Base-by-base conservation (phyloP, 2,888 invertebrate genomes). In the Heliconius sara region DNA sequence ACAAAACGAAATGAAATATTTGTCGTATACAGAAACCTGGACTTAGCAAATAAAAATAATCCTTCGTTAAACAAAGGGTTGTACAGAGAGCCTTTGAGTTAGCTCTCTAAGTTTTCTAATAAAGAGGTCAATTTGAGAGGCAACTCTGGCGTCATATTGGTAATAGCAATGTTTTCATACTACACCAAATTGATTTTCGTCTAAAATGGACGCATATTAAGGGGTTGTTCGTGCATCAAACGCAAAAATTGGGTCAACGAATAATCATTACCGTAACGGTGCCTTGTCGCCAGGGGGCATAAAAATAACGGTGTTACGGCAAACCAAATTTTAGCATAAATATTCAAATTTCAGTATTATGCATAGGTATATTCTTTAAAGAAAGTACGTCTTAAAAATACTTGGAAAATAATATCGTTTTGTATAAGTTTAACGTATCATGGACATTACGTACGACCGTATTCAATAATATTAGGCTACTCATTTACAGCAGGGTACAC, bases 181-280 rank as follows among this genome's bases (percentile, higher is more conserved):
- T 60, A 34, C 57, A 73, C 34, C 2, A 73, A 60, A 60, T 60
- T 34, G 73, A 60, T 73, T 73, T 73, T 73, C 60, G 12, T 39
- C 39, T 73, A 60, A 73, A 73, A 60, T 63, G 47, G 63, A 10
- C 43, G 39, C 10, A 25, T 65, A 43, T 63, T 47, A 47, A 25
- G 47, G 43, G 39, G 27, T 63, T 39, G 13, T 65, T 43, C 43
- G 43, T 63, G 65, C 65, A 65, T 63, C 75, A 75, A 43, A 75
- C 63, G 22, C 75, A 75, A 75, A 75, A 75, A 66, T 75, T 75
- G 47, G 66, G 75, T 75, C 75, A 75, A 75, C 75, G 75, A 66
- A 75, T 66, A 75, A 75, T 75, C 47, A 75, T 75, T 27, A 66
- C 75, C 75, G 75, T 75, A 75, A 66, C 75, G 66, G 43, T 43